Conservation (phyloP, 2,888 invertebrate species). For the Leucophenga montana region DNA sequence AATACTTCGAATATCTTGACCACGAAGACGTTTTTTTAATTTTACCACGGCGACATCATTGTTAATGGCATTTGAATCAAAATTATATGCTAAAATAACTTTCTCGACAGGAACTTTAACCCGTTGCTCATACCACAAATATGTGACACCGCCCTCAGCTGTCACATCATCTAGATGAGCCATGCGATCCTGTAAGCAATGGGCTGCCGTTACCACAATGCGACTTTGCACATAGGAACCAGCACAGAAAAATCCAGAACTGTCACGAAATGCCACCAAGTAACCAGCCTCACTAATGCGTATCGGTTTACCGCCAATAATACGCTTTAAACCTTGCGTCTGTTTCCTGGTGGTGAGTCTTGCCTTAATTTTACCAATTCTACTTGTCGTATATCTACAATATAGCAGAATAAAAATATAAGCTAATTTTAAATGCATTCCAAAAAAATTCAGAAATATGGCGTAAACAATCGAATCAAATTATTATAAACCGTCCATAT, state of each 20-base stretch:
- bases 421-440: neutral
- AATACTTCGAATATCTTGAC: conserved; percentile 34
- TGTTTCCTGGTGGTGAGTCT: no score
- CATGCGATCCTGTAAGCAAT: neutral
- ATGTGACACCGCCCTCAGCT: neutral
- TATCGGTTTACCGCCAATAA: neutral
- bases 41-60: conserved; percentile 46
- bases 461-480: no score
- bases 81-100: neutral
- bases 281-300: neutral
- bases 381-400: neutral
- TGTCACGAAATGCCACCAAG: neutral
- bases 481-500: no score
- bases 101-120: neutral
- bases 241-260: neutral
- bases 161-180: neutral
- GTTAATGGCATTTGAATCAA: neutral
- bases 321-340: neutral
- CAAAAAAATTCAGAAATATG: no score
- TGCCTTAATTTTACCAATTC: neutral
- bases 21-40: conserved; percentile 27
- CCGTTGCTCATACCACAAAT: neutral
- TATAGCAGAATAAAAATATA: neutral
- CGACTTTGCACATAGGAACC: neutral
- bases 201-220: neutral